Conservation (phyloP, 2,888 invertebrate genomes). For the Drosophila limbata region DNA sequence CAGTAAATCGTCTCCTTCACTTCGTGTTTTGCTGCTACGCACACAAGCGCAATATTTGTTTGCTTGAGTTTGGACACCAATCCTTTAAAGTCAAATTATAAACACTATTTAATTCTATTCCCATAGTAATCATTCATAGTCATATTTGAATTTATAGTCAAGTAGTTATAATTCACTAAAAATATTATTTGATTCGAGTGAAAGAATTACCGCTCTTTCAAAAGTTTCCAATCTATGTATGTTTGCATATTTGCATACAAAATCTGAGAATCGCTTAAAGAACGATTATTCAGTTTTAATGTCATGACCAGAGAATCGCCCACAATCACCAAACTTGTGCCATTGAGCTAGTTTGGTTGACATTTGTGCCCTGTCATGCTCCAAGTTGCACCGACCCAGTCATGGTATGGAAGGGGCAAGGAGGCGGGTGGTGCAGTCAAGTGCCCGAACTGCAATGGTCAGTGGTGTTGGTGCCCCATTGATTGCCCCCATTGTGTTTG, state of each 20-base stretch:
- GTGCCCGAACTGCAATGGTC: constrained; percentile 50
- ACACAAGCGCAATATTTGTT: too few species aligned
- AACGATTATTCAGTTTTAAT: constrained; percentile 50
- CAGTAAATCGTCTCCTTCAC: too few species aligned
- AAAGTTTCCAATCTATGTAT: background rate
- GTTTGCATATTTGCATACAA: background rate
- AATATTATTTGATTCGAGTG: background rate
- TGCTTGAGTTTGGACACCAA: too few species aligned
- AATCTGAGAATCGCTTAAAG: constrained; percentile 30
- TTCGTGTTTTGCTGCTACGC: too few species aligned
- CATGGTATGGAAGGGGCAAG: background rate
- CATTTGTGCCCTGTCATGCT: constrained; percentile 40
- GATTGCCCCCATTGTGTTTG: constrained; percentile 40
- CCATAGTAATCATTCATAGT: background rate
- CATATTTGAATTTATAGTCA: background rate
- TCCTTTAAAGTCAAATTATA: background rate
- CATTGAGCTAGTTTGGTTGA: constrained; percentile 30
- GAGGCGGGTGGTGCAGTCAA: constrained; percentile 25
- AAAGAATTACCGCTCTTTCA: background rate
- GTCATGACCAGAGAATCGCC: constrained; percentile 35
- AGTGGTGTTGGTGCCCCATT: constrained; percentile 22
- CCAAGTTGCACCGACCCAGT: constrained; percentile 12
- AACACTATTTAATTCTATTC: background rate
- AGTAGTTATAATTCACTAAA: background rate
- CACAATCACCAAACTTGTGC: constrained; percentile 12